Percentiles rank a stretch among this genome's conserved stretches.
Conservation (phyloP, 2,797 vertebrate genomes). For the Gymnocypris eckloni region DNA sequence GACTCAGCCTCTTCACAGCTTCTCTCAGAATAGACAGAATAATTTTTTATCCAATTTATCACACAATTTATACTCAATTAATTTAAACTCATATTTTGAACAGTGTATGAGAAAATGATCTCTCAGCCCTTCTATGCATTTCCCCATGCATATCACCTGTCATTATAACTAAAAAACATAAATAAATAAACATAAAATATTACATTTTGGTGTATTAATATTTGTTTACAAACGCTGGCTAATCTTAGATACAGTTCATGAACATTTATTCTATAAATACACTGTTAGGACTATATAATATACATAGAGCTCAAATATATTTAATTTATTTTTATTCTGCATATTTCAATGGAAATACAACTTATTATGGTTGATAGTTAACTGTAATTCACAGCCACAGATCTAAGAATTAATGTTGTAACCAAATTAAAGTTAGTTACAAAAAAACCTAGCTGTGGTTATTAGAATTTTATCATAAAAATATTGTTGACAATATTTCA, state of each 20-base stretch:
- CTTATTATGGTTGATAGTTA: background rate
- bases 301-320: background rate
- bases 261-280: background rate
- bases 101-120: background rate
- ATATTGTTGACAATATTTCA: background rate
- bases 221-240: background rate
- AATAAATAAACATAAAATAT: background rate
- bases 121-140: background rate
- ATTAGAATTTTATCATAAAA: background rate
- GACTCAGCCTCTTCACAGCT: background rate
- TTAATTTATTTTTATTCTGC: background rate
- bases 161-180: background rate
- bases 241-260: background rate
- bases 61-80: background rate
- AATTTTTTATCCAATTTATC: background rate
- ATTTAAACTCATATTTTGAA: background rate
- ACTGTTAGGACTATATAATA: background rate
- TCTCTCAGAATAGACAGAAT: background rate
- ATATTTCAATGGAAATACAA: background rate
- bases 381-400: background rate
- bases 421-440: background rate
- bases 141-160: background rate
- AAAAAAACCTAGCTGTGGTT: background rate
- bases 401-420: background rate
- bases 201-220: background rate